Conservation (phyloP, 2,797 vertebrate genomes). For the Oreonectes daqikongensis region DNA sequence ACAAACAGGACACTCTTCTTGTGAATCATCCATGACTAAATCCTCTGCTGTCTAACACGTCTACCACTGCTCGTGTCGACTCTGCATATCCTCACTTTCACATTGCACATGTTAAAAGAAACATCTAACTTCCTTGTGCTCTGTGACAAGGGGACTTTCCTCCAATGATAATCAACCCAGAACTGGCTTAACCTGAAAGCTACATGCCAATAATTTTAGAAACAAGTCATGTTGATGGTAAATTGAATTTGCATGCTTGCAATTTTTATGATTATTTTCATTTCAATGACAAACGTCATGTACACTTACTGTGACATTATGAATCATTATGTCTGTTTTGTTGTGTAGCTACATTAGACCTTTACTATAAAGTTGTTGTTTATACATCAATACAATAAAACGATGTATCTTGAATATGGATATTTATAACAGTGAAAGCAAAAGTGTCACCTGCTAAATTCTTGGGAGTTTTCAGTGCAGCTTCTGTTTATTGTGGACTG, state of each 20-base stretch:
- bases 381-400: no score
- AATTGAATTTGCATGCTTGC: background rate
- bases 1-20: constrained; percentile 58
- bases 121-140: constrained; percentile 15
- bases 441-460: no score
- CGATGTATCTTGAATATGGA: no score
- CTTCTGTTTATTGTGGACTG: no score
- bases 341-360: no score
- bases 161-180: background rate
- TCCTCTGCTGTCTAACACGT: background rate
- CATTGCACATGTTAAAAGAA: background rate
- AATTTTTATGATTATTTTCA: background rate
- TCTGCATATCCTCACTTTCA: background rate
- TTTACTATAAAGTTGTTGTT: no score
- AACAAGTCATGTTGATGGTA: background rate
- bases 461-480: no score
- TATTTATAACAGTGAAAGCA: no score
- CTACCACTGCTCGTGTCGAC: background rate
- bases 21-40: background rate
- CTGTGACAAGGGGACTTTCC: background rate
- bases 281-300: background rate
- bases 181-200: background rate
- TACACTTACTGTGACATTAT: background rate
- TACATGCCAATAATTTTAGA: background rate
- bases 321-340: no score